phyloP scores from a whole-genome alignment of 2,888 invertebrate genomes.

The Drosophila bunnanda region DNA sequence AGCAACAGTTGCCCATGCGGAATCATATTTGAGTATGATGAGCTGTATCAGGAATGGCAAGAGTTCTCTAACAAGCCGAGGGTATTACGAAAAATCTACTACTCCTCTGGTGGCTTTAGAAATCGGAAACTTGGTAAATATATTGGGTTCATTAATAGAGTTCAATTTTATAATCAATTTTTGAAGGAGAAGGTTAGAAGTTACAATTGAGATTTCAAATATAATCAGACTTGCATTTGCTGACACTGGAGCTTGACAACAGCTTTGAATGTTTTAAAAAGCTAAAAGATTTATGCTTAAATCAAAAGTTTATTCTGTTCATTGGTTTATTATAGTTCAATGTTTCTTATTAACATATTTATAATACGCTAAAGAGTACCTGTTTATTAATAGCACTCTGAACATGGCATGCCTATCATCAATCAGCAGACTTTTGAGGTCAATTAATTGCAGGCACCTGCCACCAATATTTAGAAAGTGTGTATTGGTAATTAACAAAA shows the following conservation, averaged over 20 bases:
- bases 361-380: neutral
- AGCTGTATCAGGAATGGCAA: slow-evolving; percentile 6
- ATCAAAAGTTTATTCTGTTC: neutral
- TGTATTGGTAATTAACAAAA: neutral
- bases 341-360: neutral
- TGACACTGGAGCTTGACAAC: too few relatives aligned
- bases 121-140: too few relatives aligned
- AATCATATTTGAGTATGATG: slow-evolving; percentile 30
- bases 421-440: neutral
- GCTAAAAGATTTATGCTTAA: neutral
- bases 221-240: too few relatives aligned
- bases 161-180: too few relatives aligned
- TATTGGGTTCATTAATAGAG: too few relatives aligned
- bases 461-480: neutral
- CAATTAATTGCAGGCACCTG: neutral
- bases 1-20: slow-evolving; percentile 70
- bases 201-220: too few relatives aligned
- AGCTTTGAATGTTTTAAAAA: neutral
- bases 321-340: neutral
- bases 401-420: neutral
- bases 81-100: neutral
- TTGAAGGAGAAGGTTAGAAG: too few relatives aligned
- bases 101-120: too few relatives aligned
- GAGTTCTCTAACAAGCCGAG: neutral
- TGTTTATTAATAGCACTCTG: neutral